Evolutionary conservation across 2,888 invertebrate species (phyloP).

Genomic region (Pammene aurita): DNA sequence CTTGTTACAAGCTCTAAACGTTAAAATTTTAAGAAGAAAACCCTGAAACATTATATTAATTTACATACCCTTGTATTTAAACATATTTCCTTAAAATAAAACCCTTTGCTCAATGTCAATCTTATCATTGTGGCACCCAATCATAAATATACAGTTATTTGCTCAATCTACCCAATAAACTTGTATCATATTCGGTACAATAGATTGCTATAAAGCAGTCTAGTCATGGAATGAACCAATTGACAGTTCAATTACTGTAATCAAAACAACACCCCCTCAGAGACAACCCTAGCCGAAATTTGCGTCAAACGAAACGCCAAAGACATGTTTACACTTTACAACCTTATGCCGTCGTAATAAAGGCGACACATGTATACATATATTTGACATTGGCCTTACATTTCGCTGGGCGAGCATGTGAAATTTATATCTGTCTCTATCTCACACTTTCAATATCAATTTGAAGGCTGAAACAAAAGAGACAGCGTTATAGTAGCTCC

Average conservation of each 20-base stretch:
- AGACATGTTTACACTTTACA: background rate
- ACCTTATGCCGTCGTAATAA: background rate
- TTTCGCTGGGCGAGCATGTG: slow-evolving; percentile 49
- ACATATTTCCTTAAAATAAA: too few relatives aligned
- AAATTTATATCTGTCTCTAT: slow-evolving; percentile 68
- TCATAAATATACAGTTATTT: background rate
- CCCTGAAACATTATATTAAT: too few relatives aligned
- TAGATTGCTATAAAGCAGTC: slow-evolving; percentile 26
- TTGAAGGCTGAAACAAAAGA: slow-evolving; percentile 58
- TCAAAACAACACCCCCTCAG: slow-evolving; percentile 23
- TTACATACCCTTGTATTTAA: too few relatives aligned
- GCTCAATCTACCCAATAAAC: background rate
- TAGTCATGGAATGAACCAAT: slow-evolving; percentile 13
- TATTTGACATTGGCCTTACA: background rate
- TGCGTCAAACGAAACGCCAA: slow-evolving; percentile 16
- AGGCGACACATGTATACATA: slow-evolving; percentile 3
- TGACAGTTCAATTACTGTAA: slow-evolving; percentile 18
- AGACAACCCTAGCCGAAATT: slow-evolving; percentile 59
- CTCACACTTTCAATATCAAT: slow-evolving; percentile 62
- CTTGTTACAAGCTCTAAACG: too few relatives aligned
- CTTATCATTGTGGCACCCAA: too few relatives aligned
- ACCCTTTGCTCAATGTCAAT: too few relatives aligned
- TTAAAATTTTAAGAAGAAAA: too few relatives aligned
- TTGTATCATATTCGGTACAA: slow-evolving; percentile 35
- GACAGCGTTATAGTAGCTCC: slow-evolving; percentile 48